Evolutionary conservation across 2,888 invertebrate species (phyloP).

Genomic region (Pollenia griseotomentosa): DNA sequence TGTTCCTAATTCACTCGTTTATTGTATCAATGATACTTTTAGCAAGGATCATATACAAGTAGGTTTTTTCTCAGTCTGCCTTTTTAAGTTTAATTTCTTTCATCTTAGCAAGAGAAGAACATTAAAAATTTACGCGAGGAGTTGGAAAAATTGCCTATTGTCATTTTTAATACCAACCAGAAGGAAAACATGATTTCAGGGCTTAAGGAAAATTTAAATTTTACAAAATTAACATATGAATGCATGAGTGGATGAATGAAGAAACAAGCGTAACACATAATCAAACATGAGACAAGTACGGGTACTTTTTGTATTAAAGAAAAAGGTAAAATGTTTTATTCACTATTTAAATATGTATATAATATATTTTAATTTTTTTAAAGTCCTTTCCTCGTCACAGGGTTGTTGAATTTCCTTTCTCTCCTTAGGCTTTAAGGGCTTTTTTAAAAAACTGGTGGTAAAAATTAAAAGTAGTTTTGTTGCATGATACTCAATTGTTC

Average conservation of each 20-base stretch:
- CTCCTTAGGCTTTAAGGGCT: constrained; percentile 33
- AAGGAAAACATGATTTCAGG: constrained; percentile 60
- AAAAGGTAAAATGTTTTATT: constrained; percentile 61
- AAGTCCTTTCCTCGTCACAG: background rate
- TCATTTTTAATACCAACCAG: constrained; percentile 51
- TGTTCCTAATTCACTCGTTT: background rate
- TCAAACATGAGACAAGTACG: constrained; percentile 32
- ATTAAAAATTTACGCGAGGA: constrained; percentile 43
- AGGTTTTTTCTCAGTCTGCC: constrained; percentile 36
- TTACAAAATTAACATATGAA: constrained; percentile 72
- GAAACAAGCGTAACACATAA: constrained; percentile 58
- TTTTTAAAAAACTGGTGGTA: constrained; percentile 33
- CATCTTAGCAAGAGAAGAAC: constrained; percentile 48
- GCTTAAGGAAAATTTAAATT: constrained; percentile 43
- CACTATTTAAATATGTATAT: constrained; percentile 26
- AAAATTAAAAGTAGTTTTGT: constrained; percentile 53
- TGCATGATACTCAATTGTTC: background rate
- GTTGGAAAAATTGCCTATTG: background rate
- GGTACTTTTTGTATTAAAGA: constrained; percentile 2
- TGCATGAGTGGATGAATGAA: constrained; percentile 32
- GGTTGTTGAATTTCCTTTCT: constrained; percentile 14
- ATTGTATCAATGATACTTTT: constrained; percentile 36
- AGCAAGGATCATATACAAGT: constrained; percentile 68
- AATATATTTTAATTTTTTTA: background rate
- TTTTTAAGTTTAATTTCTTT: constrained; percentile 56